phyloP scores from a whole-genome alignment of 2,888 invertebrate species.

The Lasioglossum malachurum region DNA sequence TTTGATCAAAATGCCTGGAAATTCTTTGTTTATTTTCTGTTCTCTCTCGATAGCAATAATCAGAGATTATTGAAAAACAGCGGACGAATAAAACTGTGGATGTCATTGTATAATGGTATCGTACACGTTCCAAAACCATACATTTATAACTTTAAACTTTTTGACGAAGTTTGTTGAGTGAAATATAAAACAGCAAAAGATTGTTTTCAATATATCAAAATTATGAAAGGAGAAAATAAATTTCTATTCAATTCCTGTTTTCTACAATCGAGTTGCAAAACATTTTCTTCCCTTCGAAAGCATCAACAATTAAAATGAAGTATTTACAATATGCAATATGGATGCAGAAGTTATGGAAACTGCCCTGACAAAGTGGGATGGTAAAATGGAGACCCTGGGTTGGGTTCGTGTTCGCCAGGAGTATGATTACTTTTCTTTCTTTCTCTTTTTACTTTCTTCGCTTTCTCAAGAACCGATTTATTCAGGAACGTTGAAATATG shows the following conservation, averaged over 20 bases:
- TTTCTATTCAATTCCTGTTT: not conserved
- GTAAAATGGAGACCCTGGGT: not conserved
- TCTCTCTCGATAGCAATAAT: not conserved
- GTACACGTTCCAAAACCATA: not conserved
- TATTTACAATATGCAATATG: not conserved
- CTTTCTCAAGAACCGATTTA: not conserved
- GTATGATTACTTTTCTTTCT: not conserved
- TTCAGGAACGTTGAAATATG: not conserved
- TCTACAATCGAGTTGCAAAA: not conserved
- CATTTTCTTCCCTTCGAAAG: not conserved
- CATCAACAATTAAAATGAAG: slow-evolving; percentile 1
- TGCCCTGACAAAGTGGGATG: not conserved
- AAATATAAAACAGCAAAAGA: not conserved
- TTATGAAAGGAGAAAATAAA: not conserved
- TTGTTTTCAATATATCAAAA: not conserved
- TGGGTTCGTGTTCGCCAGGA: not conserved
- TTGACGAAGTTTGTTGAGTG: not conserved
- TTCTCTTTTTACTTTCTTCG: not conserved
- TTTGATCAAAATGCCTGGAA: not conserved
- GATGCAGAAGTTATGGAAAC: not conserved
- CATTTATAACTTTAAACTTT: not conserved
- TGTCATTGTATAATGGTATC: not conserved
- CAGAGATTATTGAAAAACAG: not conserved
- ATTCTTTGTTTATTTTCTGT: not conserved
- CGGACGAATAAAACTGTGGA: not conserved